A percentile compares a stretch with the other conserved stretches of the same genome.
Evolutionary conservation across 2,797 vertebrate genomes (phyloP).

Genomic region (Hozukius guyotensis): DNA sequence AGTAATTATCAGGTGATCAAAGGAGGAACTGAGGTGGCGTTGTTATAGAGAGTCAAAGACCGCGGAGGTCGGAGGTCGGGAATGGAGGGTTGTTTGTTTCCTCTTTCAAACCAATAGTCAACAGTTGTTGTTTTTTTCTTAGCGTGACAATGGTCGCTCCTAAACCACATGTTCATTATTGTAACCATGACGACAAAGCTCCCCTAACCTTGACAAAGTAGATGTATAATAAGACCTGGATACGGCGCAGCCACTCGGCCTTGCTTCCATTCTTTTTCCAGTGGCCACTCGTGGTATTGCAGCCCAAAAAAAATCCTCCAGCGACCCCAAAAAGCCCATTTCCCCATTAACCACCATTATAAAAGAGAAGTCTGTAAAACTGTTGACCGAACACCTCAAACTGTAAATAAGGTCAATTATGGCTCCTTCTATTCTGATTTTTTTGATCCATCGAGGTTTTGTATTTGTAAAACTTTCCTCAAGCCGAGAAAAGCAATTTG

Average conservation of each 20-base stretch:
- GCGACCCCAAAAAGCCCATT: too few relatives aligned
- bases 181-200: neutral
- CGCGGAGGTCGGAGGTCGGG: neutral
- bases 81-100: neutral
- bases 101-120: neutral
- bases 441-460: too few relatives aligned
- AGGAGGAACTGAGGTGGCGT: neutral
- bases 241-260: fast-evolving
- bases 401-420: fast-evolving
- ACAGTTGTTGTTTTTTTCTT: neutral
- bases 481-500: too few relatives aligned
- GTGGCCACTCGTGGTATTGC: too few relatives aligned
- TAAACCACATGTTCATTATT: neutral
- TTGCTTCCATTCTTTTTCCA: too few relatives aligned
- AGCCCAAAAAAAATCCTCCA: too few relatives aligned
- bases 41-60: neutral
- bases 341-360: too few relatives aligned
- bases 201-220: too few relatives aligned
- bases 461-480: too few relatives aligned
- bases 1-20: neutral
- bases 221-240: too few relatives aligned
- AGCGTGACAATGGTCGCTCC: neutral
- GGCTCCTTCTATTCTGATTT: fast-evolving
- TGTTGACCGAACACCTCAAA: too few relatives aligned
- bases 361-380: too few relatives aligned